phyloP scores from a whole-genome alignment of 30 jellyfish, hydroid and myxozoan genomes.

The Rhopilema esculentum region DNA sequence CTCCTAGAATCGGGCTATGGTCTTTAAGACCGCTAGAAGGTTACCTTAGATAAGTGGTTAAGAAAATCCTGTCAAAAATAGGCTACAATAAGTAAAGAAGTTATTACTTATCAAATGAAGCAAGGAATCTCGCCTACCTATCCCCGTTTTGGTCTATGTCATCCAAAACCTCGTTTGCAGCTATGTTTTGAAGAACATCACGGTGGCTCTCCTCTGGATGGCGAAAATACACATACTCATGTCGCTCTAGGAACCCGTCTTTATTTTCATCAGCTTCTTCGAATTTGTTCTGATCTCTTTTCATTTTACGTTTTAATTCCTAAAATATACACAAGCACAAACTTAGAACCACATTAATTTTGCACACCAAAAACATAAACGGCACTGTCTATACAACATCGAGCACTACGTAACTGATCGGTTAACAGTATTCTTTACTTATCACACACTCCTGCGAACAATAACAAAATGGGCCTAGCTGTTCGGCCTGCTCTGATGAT shows the following conservation, averaged over 20 bases:
- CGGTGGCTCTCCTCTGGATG: conserved; percentile 96
- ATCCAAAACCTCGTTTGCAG: conserved; percentile 92
- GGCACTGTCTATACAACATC: too few species aligned
- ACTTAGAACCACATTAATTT: not conserved
- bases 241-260: conserved; percentile 79
- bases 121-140: conserved; percentile 54
- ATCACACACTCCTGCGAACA: too few species aligned
- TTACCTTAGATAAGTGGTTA: too few species aligned
- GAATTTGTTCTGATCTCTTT: conserved; percentile 81
- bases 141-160: conserved; percentile 89
- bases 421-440: too few species aligned
- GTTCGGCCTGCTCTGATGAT: too few species aligned
- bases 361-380: not conserved
- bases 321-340: not conserved
- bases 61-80: too few species aligned
- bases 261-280: conserved; percentile 70
- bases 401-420: too few species aligned
- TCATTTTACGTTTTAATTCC: conserved; percentile 65
- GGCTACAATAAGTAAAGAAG: too few species aligned
- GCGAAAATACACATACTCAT: conserved; percentile 89
- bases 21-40: too few species aligned
- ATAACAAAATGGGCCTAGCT: too few species aligned
- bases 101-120: too few species aligned
- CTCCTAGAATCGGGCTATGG: too few species aligned
- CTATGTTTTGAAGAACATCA: conserved; percentile 66